Conservation (phyloP, 2,113 vertebrate species). For the Albula goreensis region DNA sequence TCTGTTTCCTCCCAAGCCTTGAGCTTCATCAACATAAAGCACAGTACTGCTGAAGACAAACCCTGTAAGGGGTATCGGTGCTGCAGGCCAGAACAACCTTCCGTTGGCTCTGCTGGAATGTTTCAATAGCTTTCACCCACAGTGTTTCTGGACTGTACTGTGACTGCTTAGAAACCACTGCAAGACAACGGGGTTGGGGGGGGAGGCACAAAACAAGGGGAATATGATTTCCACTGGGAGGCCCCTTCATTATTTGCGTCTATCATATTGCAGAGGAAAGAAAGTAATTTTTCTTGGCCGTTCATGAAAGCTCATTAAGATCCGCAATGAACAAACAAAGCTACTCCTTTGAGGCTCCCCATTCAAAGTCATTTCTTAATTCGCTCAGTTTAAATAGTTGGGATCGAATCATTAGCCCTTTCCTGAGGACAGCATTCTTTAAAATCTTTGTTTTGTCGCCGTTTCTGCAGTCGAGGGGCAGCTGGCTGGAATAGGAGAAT, state of each 20-base stretch:
- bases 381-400: slow-evolving; percentile 96
- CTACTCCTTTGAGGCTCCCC: slow-evolving; percentile 87
- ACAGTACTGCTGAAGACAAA: slow-evolving; percentile 49
- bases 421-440: slow-evolving; percentile 92
- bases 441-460: slow-evolving; percentile 77
- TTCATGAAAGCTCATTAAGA: slow-evolving; percentile 99
- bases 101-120: slow-evolving; percentile 61
- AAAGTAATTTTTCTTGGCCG: slow-evolving; percentile 91
- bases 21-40: slow-evolving; percentile 62
- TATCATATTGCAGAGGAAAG: slow-evolving; percentile 87
- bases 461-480: slow-evolving; percentile 72
- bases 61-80: slow-evolving; percentile 63
- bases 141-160: slow-evolving; percentile 48
- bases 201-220: slow-evolving; percentile 48
- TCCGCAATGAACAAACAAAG: slow-evolving; percentile 94
- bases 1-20: slow-evolving; percentile 45
- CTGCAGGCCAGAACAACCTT: slow-evolving; percentile 37
- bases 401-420: slow-evolving; percentile 99
- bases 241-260: slow-evolving; percentile 79
- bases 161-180: slow-evolving; percentile 54
- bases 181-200: slow-evolving; percentile 53
- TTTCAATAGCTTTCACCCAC: slow-evolving; percentile 53
- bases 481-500: slow-evolving; percentile 76
- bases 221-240: slow-evolving; percentile 64
- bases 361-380: slow-evolving; percentile 94